Percentiles rank a stretch among this genome's conserved stretches.
These are phyloP conservation scores for Ptilodon capucinus DNA, from an alignment of 2,888 invertebrate genomes.

Conservation along the genomic window DNA sequence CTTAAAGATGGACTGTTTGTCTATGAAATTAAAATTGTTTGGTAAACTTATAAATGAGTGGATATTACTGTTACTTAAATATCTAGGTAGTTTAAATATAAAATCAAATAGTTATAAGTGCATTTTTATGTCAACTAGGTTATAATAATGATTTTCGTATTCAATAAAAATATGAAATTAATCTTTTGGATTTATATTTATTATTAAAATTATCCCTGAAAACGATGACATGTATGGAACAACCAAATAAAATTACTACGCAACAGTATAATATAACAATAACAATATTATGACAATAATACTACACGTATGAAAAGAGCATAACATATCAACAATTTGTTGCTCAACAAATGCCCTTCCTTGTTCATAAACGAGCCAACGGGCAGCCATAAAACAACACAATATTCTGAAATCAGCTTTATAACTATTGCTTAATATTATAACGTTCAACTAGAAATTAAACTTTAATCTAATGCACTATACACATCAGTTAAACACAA, in stretches of 20 bases:
- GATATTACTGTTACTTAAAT: conserved; percentile 47
- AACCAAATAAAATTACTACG: not conserved
- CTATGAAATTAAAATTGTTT: conserved; percentile 43
- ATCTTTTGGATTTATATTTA: not conserved
- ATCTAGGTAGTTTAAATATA: conserved; percentile 64
- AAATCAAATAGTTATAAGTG: conserved; percentile 59
- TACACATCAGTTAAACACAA: too few relatives aligned
- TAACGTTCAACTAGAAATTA: too few relatives aligned
- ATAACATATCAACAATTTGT: too few relatives aligned
- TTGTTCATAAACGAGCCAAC: too few relatives aligned
- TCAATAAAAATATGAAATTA: conserved; percentile 52
- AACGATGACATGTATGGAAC: not conserved
- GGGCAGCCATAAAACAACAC: too few relatives aligned
- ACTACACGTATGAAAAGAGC: too few relatives aligned
- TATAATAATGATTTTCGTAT: conserved; percentile 58
- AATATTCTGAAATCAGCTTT: too few relatives aligned
- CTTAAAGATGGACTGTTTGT: conserved; percentile 45
- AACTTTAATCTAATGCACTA: too few relatives aligned
- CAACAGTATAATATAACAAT: not conserved
- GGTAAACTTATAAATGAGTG: conserved; percentile 46
- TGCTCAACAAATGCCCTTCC: too few relatives aligned
- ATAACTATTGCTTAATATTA: too few relatives aligned
- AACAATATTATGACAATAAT: not conserved
- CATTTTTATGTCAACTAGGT: conserved; percentile 57
- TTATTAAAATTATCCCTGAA: not conserved